These are phyloP conservation scores for Halichoeres trimaculatus DNA, from an alignment of 2,113 vertebrate genomes.

Conservation along the genomic window DNA sequence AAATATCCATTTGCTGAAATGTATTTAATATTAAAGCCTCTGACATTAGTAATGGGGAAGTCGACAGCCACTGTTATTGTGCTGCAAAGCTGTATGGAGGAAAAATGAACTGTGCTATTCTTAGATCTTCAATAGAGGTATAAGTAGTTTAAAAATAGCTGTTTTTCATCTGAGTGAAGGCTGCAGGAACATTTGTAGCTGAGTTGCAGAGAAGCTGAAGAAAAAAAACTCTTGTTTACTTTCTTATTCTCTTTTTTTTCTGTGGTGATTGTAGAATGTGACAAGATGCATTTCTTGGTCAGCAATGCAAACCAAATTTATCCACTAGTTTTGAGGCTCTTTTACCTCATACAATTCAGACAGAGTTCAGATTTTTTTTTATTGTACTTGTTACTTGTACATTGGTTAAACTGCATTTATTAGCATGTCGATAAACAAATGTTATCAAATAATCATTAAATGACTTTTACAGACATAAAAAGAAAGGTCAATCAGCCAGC, in stretches of 20 bases:
- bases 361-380: too few species aligned
- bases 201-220: background rate
- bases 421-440: background rate
- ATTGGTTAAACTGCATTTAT: background rate
- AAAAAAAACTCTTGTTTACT: background rate
- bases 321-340: background rate
- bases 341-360: too few species aligned
- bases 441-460: background rate
- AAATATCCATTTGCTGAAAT: background rate
- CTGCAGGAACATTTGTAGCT: background rate
- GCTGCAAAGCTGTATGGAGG: background rate
- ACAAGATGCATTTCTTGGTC: background rate
- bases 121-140: background rate
- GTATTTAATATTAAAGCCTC: background rate
- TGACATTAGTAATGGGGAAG: background rate
- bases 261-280: background rate
- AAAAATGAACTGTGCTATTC: background rate
- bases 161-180: background rate
- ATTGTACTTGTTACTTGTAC: too few species aligned
- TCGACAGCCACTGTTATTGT: too few species aligned
- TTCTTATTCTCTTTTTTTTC: too few species aligned
- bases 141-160: background rate
- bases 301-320: background rate
- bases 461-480: too few species aligned
- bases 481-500: too few species aligned